Conservation (phyloP, 2,888 invertebrate species). For the Alloplasta piceator region DNA sequence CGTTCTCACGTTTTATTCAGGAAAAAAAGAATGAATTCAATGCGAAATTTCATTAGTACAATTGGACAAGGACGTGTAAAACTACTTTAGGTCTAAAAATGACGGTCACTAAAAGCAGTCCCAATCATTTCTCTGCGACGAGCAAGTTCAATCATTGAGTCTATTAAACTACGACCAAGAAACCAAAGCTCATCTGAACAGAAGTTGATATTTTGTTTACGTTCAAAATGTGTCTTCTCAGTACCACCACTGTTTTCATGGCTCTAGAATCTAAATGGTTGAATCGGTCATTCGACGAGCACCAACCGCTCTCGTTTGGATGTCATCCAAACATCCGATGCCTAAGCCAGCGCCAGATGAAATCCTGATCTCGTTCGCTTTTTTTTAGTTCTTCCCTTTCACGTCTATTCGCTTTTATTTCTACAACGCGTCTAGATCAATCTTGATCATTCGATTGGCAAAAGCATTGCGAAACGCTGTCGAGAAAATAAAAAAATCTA, state of each 20-base stretch:
- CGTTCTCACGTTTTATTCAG: too few relatives aligned
- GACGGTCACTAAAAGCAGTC: neutral
- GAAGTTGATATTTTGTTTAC: neutral
- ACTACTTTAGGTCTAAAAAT: neutral
- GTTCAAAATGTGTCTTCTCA: slow-evolving; percentile 9
- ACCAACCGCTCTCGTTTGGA: slow-evolving; percentile 33
- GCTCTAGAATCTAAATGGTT: neutral
- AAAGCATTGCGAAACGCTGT: neutral
- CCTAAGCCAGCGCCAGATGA: slow-evolving; percentile 50
- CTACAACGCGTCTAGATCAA: neutral
- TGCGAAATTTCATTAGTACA: neutral
- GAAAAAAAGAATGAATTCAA: neutral
- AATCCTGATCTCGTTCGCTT: slow-evolving; percentile 16
- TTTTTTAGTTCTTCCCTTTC: slow-evolving; percentile 1
- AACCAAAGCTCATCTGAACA: neutral
- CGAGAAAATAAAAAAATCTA: slow-evolving; percentile 38
- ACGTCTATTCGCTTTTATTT: slow-evolving; percentile 1
- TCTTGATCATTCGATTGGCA: slow-evolving; percentile 36
- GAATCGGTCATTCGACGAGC: slow-evolving; percentile 39
- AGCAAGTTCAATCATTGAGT: neutral
- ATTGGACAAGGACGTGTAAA: neutral
- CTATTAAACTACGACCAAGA: neutral
- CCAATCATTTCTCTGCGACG: neutral
- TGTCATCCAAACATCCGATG: slow-evolving; percentile 52
- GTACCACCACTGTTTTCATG: slow-evolving; percentile 9